Conservation (phyloP, 23 tunicate genomes). For the Botrylloides violaceus region DNA sequence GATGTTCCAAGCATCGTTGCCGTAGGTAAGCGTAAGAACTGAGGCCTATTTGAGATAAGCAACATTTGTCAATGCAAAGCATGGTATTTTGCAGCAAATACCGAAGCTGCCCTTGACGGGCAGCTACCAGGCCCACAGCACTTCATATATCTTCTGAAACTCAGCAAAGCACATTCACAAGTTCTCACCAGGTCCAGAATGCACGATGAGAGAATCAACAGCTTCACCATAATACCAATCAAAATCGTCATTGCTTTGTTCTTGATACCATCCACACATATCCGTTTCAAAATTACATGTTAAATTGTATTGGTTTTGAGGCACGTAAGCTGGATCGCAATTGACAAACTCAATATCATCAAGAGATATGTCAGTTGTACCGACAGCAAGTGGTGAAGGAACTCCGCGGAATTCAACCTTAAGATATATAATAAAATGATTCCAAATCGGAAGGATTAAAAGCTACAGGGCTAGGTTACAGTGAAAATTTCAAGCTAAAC, state of each 20-base stretch:
- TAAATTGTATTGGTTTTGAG: conserved; percentile 26
- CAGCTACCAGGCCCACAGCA: not conserved
- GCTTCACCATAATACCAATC: conserved; percentile 84
- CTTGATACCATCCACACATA: conserved; percentile 95
- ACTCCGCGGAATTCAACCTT: conserved; percentile 58
- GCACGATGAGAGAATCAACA: conserved; percentile 26
- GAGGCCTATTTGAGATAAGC: too few relatives aligned
- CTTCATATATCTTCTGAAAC: not conserved
- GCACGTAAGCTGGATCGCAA: conserved; percentile 65
- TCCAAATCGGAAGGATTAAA: too few relatives aligned
- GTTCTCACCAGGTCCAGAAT: conserved; percentile 82
- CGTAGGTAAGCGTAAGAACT: too few relatives aligned
- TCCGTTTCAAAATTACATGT: conserved; percentile 71
- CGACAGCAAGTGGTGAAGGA: conserved; percentile 76
- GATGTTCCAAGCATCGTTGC: too few relatives aligned
- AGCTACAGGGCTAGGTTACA: too few relatives aligned
- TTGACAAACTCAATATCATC: conserved; percentile 73
- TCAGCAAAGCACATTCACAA: too few relatives aligned
- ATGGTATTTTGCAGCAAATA: too few relatives aligned
- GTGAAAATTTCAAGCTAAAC: too few relatives aligned
- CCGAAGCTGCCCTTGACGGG: too few relatives aligned
- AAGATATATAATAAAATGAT: too few relatives aligned
- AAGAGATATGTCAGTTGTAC: conserved; percentile 66
- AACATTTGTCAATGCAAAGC: too few relatives aligned
- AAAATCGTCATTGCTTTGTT: conserved; percentile 62